Evolutionary conservation across 2,888 invertebrate species (phyloP), one percentile per base, ranked within the genome.

Genomic region (Pyrocoelia pectoralis): DNA sequence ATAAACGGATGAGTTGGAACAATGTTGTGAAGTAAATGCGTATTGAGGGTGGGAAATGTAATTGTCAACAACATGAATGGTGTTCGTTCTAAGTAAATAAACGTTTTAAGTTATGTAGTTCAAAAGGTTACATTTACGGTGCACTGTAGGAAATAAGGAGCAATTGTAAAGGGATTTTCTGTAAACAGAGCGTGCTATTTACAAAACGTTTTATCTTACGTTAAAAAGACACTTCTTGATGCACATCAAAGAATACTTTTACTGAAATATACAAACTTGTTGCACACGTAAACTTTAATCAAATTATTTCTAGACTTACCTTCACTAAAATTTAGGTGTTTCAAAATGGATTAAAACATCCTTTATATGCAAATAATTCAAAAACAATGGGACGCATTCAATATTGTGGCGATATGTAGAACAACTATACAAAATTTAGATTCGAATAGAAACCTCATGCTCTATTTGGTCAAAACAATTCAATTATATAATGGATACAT

Each of bases 401-500:
- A 19, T 18, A 48, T 19, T 12, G 29, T 10, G 49, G 13, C 51
- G 52, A 19, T 52, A 17, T n/a, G n/a, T n/a, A n/a, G n/a, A n/a
- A n/a, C n/a, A 52, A 46, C 24, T 51, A 18, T 28, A 41, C 43
- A 58, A 49, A 57, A 58, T 58, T 52, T 51, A 51, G 41, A 28
- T 51, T 57, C 28, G 24, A 24, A 24, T 24, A 6, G 24, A 24
- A 49, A 58, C 51, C 52, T 57, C 38, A 43, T 24, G 58, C 52
- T 58, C 58, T 58, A 58, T 58, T 58, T 58, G 43, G 13, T 46
- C 12, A 41, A 52, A 58, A 58, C 58, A 58, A 58, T 51, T 51
- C 28, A n/a, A 10, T 15, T 13, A 40, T 28, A 10, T 41, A 57
- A 57, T 50, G 57, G 57, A 51, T 49, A 50, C 56, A 56, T 57